phyloP scores from a whole-genome alignment of 23 tunicate genomes.

The Botrylloides violaceus region DNA sequence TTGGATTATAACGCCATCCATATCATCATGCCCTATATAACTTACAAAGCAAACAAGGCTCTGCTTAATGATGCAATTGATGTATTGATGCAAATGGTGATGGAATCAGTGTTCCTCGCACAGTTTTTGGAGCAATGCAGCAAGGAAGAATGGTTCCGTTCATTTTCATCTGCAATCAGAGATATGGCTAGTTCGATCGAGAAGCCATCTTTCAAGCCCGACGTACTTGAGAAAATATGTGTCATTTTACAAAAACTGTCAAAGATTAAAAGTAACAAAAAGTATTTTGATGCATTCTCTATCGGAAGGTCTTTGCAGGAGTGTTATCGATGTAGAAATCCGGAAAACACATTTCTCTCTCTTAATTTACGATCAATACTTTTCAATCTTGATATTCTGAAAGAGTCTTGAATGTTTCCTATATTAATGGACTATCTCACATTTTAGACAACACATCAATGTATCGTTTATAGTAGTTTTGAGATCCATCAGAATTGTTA shows the following conservation, averaged over 20 bases:
- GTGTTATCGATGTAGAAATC: slow-evolving; percentile 44
- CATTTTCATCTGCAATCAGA: slow-evolving; percentile 52
- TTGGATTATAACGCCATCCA: slow-evolving; percentile 54
- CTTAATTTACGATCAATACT: slow-evolving; percentile 71
- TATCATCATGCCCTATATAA: slow-evolving; percentile 47
- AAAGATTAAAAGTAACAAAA: slow-evolving; percentile 58
- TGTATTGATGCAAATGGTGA: slow-evolving; percentile 78
- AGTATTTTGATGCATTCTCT: slow-evolving; percentile 56
- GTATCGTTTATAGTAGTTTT: too few species aligned
- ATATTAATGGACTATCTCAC: neutral
- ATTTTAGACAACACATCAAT: too few species aligned
- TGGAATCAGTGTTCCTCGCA: slow-evolving; percentile 56
- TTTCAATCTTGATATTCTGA: slow-evolving; percentile 61
- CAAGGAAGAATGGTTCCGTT: slow-evolving; percentile 69
- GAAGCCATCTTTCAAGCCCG: slow-evolving; percentile 2
- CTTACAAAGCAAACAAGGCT: slow-evolving; percentile 73
- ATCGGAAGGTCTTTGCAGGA: slow-evolving; percentile 54
- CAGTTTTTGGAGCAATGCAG: slow-evolving; percentile 51
- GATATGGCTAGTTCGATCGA: slow-evolving; percentile 17
- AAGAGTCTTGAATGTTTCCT: slow-evolving; percentile 7
- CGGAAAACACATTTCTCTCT: slow-evolving; percentile 55
- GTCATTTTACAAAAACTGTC: slow-evolving; percentile 74
- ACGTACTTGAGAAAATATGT: slow-evolving; percentile 57
- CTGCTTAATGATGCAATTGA: slow-evolving; percentile 65
- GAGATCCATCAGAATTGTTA: too few species aligned